These are phyloP conservation scores for Hirtodrosophila cameraria DNA, from an alignment of 2,888 invertebrate genomes.

Conservation along the genomic window DNA sequence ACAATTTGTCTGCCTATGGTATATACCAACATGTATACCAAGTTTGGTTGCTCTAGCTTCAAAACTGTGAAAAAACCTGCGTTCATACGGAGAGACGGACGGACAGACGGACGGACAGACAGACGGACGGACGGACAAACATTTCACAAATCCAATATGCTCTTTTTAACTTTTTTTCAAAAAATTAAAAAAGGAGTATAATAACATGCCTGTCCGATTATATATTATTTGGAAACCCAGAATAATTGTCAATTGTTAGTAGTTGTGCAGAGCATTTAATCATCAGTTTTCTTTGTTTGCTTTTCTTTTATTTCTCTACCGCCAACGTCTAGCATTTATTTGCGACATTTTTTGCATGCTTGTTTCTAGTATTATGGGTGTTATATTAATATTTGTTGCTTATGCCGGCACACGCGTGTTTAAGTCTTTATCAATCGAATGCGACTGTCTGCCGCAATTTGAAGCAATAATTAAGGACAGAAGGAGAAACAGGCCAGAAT, in stretches of 20 bases:
- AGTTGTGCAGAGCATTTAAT: background rate
- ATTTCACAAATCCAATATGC: too few relatives aligned
- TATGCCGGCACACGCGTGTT: constrained; percentile 40
- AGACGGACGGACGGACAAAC: too few relatives aligned
- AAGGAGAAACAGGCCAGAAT: background rate
- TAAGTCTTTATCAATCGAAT: constrained; percentile 22
- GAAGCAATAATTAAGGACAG: constrained; percentile 48
- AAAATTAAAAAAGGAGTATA: too few relatives aligned
- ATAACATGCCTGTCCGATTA: too few relatives aligned
- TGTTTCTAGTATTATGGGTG: background rate
- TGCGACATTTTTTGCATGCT: constrained; percentile 8
- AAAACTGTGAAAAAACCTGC: too few relatives aligned
- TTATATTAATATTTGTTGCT: constrained; percentile 8
- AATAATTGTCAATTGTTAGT: background rate
- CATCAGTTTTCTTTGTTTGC: background rate
- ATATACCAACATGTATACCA: too few relatives aligned
- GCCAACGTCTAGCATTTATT: background rate
- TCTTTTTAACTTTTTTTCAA: too few relatives aligned
- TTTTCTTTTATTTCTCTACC: background rate
- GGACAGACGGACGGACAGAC: too few relatives aligned
- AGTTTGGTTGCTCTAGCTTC: too few relatives aligned
- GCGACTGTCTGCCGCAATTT: constrained; percentile 40
- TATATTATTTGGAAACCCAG: too few relatives aligned
- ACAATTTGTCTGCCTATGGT: too few relatives aligned
- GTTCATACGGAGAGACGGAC: too few relatives aligned